A percentile compares a stretch with the other conserved stretches of the same genome.
These are phyloP conservation scores for Camelus bactrianus DNA, from an alignment of 2,113 vertebrate species.

Conservation along the genomic window DNA sequence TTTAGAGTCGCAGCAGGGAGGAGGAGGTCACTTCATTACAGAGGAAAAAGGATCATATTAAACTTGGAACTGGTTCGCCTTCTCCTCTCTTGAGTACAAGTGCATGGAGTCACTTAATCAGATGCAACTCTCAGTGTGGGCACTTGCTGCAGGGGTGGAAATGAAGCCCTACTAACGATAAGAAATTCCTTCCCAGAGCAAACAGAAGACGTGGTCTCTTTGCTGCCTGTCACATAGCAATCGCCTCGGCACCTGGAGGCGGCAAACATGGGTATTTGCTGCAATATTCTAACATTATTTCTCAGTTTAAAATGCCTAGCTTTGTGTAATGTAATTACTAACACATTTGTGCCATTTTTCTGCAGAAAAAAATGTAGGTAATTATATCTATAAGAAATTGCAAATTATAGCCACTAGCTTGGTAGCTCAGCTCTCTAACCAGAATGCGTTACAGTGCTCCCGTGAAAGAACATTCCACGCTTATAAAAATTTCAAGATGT, in stretches of 20 bases:
- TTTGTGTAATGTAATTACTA: conserved; percentile 42
- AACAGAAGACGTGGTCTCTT: background rate
- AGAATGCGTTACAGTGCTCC: background rate
- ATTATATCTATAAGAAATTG: conserved; percentile 59
- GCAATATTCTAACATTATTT: background rate
- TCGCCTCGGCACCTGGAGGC: background rate
- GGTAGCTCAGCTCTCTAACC: background rate
- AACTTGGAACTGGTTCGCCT: background rate
- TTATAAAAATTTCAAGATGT: conserved; percentile 50
- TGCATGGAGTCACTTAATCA: background rate
- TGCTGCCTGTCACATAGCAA: background rate
- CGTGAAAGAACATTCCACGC: background rate
- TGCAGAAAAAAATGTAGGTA: conserved; percentile 3
- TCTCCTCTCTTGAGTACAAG: background rate
- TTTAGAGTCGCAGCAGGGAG: background rate
- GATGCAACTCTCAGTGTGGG: background rate
- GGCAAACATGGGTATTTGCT: background rate
- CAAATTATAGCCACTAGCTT: background rate
- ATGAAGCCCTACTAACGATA: background rate
- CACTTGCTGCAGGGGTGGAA: background rate
- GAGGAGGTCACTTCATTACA: conserved; percentile 45
- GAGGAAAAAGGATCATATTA: conserved; percentile 31
- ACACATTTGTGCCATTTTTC: conserved; percentile 36
- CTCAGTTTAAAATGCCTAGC: background rate
- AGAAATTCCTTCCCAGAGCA: background rate